Evolutionary conservation across 2,888 invertebrate species (phyloP).

Genomic region (Allolobophora icterica): DNA sequence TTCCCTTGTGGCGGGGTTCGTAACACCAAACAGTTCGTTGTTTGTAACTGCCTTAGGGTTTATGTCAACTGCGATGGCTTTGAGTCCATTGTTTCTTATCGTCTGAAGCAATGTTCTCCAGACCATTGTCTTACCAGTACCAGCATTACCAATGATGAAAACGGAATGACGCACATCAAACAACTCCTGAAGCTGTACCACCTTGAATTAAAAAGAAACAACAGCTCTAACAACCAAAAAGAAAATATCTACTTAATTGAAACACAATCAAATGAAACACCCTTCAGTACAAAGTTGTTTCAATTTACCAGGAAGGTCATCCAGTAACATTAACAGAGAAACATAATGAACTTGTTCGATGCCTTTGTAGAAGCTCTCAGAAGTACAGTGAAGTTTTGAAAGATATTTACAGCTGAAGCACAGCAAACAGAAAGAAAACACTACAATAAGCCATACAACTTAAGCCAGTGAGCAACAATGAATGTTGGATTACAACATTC

Average conservation of each 20-base stretch:
- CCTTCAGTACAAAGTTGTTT: neutral
- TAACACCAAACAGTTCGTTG: slow-evolving; percentile 94
- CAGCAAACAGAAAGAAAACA: too few relatives aligned
- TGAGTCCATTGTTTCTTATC: slow-evolving; percentile 83
- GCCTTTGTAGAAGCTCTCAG: too few relatives aligned
- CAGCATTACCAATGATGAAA: slow-evolving; percentile 80
- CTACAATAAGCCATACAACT: too few relatives aligned
- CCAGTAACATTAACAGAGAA: too few relatives aligned
- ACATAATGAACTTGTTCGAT: too few relatives aligned
- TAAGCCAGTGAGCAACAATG: too few relatives aligned
- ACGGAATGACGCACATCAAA: slow-evolving; percentile 95
- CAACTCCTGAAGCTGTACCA: slow-evolving; percentile 91
- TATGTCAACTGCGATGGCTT: slow-evolving; percentile 87
- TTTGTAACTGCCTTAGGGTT: slow-evolving; percentile 97
- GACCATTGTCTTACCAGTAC: slow-evolving; percentile 91
- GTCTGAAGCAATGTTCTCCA: slow-evolving; percentile 91
- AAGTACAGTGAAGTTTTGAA: too few relatives aligned
- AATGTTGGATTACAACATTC: too few relatives aligned
- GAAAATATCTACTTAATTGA: neutral
- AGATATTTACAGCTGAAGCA: too few relatives aligned
- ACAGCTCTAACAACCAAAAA: neutral
- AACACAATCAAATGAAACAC: neutral
- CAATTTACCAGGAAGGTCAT: too few relatives aligned
- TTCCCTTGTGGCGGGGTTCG: slow-evolving; percentile 92
- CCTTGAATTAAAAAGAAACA: slow-evolving; percentile 68